A percentile compares a stretch with the other conserved stretches of the same genome.
Evolutionary conservation across 92 coral and sea anemone genomes (phyloP).

Genomic region (Parazoanthus darwini): DNA sequence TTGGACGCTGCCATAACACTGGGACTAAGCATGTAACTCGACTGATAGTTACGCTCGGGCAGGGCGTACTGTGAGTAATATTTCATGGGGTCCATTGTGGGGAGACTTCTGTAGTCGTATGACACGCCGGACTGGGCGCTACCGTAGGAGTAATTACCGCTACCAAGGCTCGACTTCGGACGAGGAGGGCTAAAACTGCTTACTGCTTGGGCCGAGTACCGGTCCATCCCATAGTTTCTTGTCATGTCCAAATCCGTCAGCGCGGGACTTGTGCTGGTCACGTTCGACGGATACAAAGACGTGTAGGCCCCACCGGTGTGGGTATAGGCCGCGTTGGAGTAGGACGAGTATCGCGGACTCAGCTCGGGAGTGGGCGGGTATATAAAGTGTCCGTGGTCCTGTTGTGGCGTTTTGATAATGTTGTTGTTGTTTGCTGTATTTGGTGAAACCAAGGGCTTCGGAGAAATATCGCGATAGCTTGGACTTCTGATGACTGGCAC

Average conservation of each 20-base stretch:
- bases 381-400: slow-evolving; percentile 84
- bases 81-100: slow-evolving; percentile 83
- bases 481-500: slow-evolving; percentile 59
- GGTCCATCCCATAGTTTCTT: slow-evolving; percentile 74
- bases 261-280: slow-evolving; percentile 50
- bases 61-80: slow-evolving; percentile 89
- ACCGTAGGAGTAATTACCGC: slow-evolving; percentile 60
- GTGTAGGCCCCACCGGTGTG: slow-evolving; percentile 63
- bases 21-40: slow-evolving; percentile 81
- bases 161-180: slow-evolving; percentile 66
- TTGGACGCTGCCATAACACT: slow-evolving; percentile 72
- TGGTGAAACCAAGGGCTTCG: slow-evolving; percentile 63
- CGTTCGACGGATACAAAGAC: slow-evolving; percentile 54
- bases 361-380: slow-evolving; percentile 87
- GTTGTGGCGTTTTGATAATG: slow-evolving; percentile 60
- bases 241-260: slow-evolving; percentile 77
- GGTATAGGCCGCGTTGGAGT: slow-evolving; percentile 61
- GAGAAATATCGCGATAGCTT: slow-evolving; percentile 67
- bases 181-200: slow-evolving; percentile 69
- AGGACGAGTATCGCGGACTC: slow-evolving; percentile 77
- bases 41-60: slow-evolving; percentile 77
- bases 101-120: slow-evolving; percentile 77
- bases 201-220: slow-evolving; percentile 57
- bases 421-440: slow-evolving; percentile 75
- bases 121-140: slow-evolving; percentile 58